Percentiles rank a stretch among this genome's conserved stretches.
Evolutionary conservation across 2,797 vertebrate genomes (phyloP).

Genomic region (Periparus ater): DNA sequence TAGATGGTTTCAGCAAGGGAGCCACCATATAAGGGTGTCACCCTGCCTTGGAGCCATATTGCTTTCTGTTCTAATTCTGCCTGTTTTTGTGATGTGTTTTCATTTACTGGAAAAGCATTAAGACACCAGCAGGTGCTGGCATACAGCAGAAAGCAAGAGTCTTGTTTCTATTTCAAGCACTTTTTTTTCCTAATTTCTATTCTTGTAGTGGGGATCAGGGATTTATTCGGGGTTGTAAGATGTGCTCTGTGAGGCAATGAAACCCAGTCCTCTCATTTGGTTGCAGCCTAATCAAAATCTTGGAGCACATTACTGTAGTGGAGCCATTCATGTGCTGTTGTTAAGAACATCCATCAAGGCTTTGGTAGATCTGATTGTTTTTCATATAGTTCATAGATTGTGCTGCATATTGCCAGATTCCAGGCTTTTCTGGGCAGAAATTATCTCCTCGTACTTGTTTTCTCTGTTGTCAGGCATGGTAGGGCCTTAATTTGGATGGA

Average conservation of each 20-base stretch:
- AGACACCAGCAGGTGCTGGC: neutral
- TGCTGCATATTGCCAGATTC: neutral
- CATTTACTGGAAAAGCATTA: neutral
- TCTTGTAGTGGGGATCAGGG: neutral
- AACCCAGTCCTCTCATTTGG: neutral
- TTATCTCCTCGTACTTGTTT: neutral
- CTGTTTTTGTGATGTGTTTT: neutral
- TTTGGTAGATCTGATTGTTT: neutral
- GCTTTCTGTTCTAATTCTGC: neutral
- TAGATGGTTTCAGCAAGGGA: neutral
- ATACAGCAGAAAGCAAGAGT: neutral
- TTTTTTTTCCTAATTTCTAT: neutral
- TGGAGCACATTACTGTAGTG: neutral
- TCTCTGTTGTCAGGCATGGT: neutral
- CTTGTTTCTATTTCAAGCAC: neutral
- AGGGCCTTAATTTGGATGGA: neutral
- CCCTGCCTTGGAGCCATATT: neutral
- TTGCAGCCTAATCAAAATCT: neutral
- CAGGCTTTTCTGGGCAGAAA: neutral
- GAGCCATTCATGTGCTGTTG: neutral
- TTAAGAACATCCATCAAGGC: neutral
- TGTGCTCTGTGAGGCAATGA: neutral
- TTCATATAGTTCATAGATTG: neutral
- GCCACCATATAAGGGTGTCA: neutral
- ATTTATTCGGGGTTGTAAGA: neutral